Evolutionary conservation across 2,113 vertebrate genomes (phyloP), one percentile per base, ranked within the genome.

Genomic region (Dipodomys spectabilis): DNA sequence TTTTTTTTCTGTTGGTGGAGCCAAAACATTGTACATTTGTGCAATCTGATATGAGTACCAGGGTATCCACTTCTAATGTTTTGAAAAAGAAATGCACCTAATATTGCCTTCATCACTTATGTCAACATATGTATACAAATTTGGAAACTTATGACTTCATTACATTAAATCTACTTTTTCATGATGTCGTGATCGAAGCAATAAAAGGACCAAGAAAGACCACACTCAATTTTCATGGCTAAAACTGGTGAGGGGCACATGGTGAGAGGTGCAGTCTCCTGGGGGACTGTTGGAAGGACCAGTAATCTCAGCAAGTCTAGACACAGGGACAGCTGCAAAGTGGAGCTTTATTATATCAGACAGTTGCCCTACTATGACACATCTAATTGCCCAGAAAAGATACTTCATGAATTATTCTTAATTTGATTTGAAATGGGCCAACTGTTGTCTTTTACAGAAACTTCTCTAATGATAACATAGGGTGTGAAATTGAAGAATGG

Each of bases 321-420:
- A 99, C 98, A 97, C 96, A 97, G 97, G 98, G 98, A 98, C 98
- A 98, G 98, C 99, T 98, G 98, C 98, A 98, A 97, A 98, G 98
- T 98, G 98, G 98, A 98, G 97, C 97, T 98, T 98, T 97, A 98
- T 98, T 98, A 98, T 98, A 97, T 97, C 97, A 99, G 99, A 99
- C 98, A 98, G 99, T 99, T 98, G 98, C 98, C 98, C 99, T 98
- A 97, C 98, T 98, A 98, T 32, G 95, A 97, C 98, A 98, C 98
- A 98, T 99, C 99, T 99, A 99, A 99, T 99, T 99, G 99, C 98
- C 98, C 98, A 99, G 99, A 99, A 99, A 99, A 99, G 99, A 98
- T 98, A 98, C 98, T 99, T 99, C 97, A 96, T 98, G 98, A 98
- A 98, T 98, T 98, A 99, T 99, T 98, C 98, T 98, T 99, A 98